phyloP scores from a whole-genome alignment of 1,140 invertebrate genomes.

The Drosophila kanapiae region DNA sequence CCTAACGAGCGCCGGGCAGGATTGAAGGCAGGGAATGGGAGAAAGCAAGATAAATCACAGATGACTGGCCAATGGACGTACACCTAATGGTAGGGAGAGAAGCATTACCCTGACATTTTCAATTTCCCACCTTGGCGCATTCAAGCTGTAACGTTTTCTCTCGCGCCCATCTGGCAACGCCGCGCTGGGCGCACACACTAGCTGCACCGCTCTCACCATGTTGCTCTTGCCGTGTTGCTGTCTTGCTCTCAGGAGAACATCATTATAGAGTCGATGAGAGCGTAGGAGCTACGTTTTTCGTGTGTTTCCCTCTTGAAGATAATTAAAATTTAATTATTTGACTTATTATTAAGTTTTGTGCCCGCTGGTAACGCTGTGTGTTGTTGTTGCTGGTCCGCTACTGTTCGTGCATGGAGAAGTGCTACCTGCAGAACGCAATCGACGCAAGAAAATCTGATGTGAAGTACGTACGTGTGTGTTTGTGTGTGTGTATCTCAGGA shows the following conservation, averaged over 20 bases:
- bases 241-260: conserved; percentile 58
- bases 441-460: conserved; percentile 59
- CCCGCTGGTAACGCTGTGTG: conserved; percentile 28
- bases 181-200: conserved; percentile 5
- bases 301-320: conserved; percentile 74
- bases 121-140: conserved; percentile 19
- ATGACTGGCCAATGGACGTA: conserved; percentile 14
- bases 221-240: conserved; percentile 56
- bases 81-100: conserved; percentile 3
- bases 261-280: conserved; percentile 64
- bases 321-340: conserved; percentile 83
- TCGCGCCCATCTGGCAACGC: conserved; percentile 55
- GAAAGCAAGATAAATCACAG: conserved; percentile 47
- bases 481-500: conserved; percentile 60
- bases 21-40: background rate
- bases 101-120: background rate
- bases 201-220: conserved; percentile 66
- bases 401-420: conserved; percentile 38
- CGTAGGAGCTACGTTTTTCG: conserved; percentile 72
- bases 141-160: conserved; percentile 24
- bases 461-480: conserved; percentile 53
- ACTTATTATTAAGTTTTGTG: conserved; percentile 80
- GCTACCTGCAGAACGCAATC: conserved; percentile 56
- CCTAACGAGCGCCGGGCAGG: conserved; percentile 70
- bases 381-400: conserved; percentile 23